Evolutionary conservation across 2,888 invertebrate species (phyloP), one percentile per base, ranked within the genome.

Genomic region (Eupeodes luniger): DNA sequence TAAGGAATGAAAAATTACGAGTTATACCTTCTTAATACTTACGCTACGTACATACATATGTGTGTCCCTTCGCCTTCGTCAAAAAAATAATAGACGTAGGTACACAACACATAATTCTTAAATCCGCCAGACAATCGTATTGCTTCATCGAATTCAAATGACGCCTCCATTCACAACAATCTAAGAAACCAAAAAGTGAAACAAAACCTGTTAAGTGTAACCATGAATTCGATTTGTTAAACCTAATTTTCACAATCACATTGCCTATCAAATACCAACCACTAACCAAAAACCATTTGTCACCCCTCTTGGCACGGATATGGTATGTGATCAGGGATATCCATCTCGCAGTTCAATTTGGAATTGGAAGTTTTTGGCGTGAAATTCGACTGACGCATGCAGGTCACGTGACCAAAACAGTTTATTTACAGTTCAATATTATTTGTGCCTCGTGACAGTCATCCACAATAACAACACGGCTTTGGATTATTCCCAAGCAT

Each of bases 341-440:
- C 11, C 51, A 75, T 81, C 88, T 75, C 80, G 57, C 77, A 88
- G 75, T 59, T 69, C 55, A 74, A 47, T n/a, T 27, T 75, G 64
- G 78, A 81, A 85, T 85, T 85, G 78, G 81, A 86, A 78, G 78
- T 85, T 81, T 87, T 77, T 69, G 81, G 88, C 88, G 88, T 80
- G 84, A 88, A 86, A 85, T 89, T 80, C 69, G 67, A 69, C 67
- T 86, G 90, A 86, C 90, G 89, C 90, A 90, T 90, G 90, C 90
- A 85, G 74, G 90, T 90, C 90, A 90, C 90, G 90, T 90, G 90
- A 49, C 89, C 77, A 72, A 89, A 90, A 89, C 90, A 89, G 84
- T 90, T 90, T 90, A 90, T 90, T 90, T 90, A 90, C 90, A 90
- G 90, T 90, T 90, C 90, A 90, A 90, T 90, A 88, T 90, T 90